Base-by-base conservation (phyloP, 2,888 invertebrate species). In the Chymomyza amoena region DNA sequence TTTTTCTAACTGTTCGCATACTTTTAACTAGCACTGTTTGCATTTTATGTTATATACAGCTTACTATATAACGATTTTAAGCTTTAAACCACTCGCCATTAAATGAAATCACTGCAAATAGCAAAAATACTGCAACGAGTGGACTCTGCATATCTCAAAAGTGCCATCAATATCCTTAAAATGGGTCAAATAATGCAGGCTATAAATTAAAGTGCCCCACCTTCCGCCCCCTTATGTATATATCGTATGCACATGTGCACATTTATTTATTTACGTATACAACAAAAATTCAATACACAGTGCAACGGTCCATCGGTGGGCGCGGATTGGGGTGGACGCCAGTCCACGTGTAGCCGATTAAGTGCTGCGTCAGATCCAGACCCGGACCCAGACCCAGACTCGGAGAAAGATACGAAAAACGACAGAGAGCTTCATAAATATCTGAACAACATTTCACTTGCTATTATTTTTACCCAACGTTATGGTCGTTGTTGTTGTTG, bases 101-200 rank as follows among this genome's bases (percentile, higher is more conserved):
- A 59, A 59, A 59, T 25, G 32, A 20, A 59, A 28, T 25, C 25
- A 28, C 51, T 6, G 62, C 62, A 62, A 13, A 20, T 51, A 39
- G 13, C n/a, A 51, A 28, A 32, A 62, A 50, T 1, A 13, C 16
- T 15, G 15, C 52, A 56, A 20, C 9, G n/a, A n/a, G n/a, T n/a
- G n/a, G n/a, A n/a, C n/a, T n/a, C 10, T 20, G 7, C 6, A 57
- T n/a, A 25, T 16, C 16, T 16, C 57, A 25, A 25, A 57, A 77
- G 73, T 79, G 73, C 70, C 80, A 79, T 82, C 79, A 78, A 79
- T 78, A 66, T 68, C 82, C 83, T 18, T 54, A 54, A 87, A 87
- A 82, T 89, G 81, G 89, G 87, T 87, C 89, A 84, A 80, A 79
- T 81, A 78, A 81, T 80, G 80, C 82, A 81, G 78, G 80, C 68